Percentiles rank a stretch among this genome's conserved stretches.
Evolutionary conservation across 2,113 vertebrate genomes (phyloP).

Genomic region (Cyanistes caeruleus): DNA sequence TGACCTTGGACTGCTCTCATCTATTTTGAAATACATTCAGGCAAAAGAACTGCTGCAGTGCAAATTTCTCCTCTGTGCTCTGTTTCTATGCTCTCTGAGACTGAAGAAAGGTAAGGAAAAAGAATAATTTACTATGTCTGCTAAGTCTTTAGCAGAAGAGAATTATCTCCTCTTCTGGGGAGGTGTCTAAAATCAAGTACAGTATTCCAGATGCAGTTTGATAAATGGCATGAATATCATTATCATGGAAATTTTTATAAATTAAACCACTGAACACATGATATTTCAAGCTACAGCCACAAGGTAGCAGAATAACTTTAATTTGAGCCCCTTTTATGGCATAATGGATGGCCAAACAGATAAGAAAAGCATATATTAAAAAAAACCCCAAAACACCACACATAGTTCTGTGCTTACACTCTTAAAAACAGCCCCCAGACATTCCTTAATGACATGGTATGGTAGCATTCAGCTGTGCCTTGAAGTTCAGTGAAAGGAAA

Average conservation of each 20-base stretch:
- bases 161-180: background rate
- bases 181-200: background rate
- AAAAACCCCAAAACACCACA: background rate
- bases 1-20: background rate
- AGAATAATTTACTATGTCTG: background rate
- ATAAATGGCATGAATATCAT: background rate
- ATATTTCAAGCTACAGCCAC: constrained; percentile 66
- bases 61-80: background rate
- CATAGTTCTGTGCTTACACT: background rate
- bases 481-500: constrained; percentile 12
- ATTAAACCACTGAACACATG: background rate
- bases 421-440: background rate
- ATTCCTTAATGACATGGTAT: constrained; percentile 2
- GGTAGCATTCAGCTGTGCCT: background rate
- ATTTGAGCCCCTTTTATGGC: background rate
- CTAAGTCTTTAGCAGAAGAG: background rate
- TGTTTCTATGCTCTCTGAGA: background rate
- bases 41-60: background rate
- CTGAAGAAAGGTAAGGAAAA: background rate
- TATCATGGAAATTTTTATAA: background rate
- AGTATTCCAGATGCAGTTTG: background rate
- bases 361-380: background rate
- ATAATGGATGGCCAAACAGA: background rate
- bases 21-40: background rate
- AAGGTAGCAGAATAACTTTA: constrained; percentile 70